Percentiles rank a stretch among this genome's conserved stretches.
Conservation (phyloP, 2,888 invertebrate genomes). For the Osedax frankpressi region DNA sequence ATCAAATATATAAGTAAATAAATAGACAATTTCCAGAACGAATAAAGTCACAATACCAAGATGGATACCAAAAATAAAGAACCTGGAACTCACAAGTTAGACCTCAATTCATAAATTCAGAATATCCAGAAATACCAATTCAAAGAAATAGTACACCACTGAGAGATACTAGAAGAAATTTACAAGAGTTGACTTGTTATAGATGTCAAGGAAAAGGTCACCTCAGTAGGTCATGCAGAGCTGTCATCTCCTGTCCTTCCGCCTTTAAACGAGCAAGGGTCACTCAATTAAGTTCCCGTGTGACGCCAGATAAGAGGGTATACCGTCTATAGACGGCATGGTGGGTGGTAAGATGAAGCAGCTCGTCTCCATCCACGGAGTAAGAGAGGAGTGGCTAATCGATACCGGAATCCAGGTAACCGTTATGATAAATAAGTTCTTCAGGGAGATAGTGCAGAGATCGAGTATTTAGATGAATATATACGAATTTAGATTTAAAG, state of each 20-base stretch:
- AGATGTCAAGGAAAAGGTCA: background rate
- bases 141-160: no score
- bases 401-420: constrained; percentile 5
- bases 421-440: background rate
- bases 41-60: no score
- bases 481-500: background rate
- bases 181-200: background rate
- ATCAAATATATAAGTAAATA: background rate
- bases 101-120: background rate
- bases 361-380: background rate
- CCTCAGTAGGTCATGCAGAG: background rate
- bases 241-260: background rate
- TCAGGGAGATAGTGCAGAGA: background rate
- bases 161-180: background rate
- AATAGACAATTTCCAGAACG: no score
- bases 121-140: background rate
- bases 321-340: no score
- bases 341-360: background rate
- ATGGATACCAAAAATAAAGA: background rate
- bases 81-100: background rate
- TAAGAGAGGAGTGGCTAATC: background rate
- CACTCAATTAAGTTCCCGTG: background rate
- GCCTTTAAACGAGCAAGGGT: background rate
- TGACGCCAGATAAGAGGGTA: background rate
- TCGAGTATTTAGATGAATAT: background rate